A percentile compares a stretch with the other conserved stretches of the same genome.
These are phyloP conservation scores for Popillia japonica DNA, from an alignment of 1,140 invertebrate species.

Conservation along the genomic window DNA sequence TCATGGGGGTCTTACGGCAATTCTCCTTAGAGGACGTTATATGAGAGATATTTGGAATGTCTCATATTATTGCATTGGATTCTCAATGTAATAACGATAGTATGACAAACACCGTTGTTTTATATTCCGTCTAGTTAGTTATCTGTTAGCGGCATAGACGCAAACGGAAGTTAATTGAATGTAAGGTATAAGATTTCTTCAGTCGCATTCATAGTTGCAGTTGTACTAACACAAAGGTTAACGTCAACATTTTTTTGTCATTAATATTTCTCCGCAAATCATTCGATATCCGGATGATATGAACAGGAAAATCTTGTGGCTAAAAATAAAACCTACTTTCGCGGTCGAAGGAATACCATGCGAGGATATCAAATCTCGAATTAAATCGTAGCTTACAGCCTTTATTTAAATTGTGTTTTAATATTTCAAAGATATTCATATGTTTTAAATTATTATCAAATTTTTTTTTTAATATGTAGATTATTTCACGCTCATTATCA, in stretches of 20 bases:
- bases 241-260: not conserved
- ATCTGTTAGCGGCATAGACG: too few relatives aligned
- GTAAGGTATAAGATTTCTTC: not conserved
- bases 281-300: conserved; percentile 16
- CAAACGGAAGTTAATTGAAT: not conserved
- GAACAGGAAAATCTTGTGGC: conserved; percentile 26
- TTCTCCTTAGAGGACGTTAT: too few relatives aligned
- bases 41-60: too few relatives aligned
- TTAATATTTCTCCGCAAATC: not conserved
- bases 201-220: not conserved
- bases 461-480: not conserved
- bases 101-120: too few relatives aligned
- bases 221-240: not conserved
- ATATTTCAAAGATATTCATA: not conserved
- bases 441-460: not conserved
- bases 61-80: too few relatives aligned
- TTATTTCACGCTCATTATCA: not conserved
- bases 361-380: not conserved
- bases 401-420: not conserved
- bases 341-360: conserved; percentile 1
- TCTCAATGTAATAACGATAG: too few relatives aligned
- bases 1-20: too few relatives aligned
- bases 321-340: conserved; percentile 15
- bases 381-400: not conserved
- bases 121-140: too few relatives aligned